Base-by-base conservation (phyloP, 2,888 invertebrate species). In the Acrocyrtus sp. region DNA sequence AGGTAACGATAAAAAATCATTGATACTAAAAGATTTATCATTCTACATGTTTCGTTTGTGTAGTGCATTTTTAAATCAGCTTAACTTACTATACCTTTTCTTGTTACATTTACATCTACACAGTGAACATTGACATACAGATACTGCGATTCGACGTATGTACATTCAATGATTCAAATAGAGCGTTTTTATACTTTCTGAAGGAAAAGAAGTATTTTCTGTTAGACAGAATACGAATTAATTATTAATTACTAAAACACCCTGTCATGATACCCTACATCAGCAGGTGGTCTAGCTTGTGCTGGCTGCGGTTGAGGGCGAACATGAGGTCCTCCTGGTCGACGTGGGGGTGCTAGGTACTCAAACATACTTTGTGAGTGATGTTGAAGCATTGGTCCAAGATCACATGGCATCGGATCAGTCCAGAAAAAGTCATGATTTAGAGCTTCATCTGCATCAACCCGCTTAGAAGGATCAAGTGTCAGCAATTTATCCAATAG, bases 391-490 rank as follows among this genome's bases (percentile, higher is more conserved):
- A 96, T 96, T 86, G 93, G 93, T 61, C 90, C 92, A 39, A 95
- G 86, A 83, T 95, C 95, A 82, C 92, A 91, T 0, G 98, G 97
- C 92, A 96, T 93, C 0, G 99, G 98, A 84, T 97, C 96, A 4
- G 93, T 93, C 96, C 96, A 99, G 86, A 99, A 99, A 86, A 98
- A 99, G 84, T 97, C 96, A 83, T 99, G 98, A 86, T 97, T 96
- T 1, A 99, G 84, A 0, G 98, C 96, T 0, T 93, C 92, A 83
- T 98, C 97, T 0, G 96, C 92, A 83, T 97, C 95, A 66, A 86
- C 88, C 72, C 96, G 86, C 84, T 95, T 95, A 0, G 91, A 89
- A 0, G 99, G 99, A 85, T 99, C 97, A 56, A 99, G 85, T 8
- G 94, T 92, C 50, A 99, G 85, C 21, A 99, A 86, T 83, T 93